Evolutionary conservation across 1,140 invertebrate species (phyloP).

Genomic region (Lethocerus indicus): DNA sequence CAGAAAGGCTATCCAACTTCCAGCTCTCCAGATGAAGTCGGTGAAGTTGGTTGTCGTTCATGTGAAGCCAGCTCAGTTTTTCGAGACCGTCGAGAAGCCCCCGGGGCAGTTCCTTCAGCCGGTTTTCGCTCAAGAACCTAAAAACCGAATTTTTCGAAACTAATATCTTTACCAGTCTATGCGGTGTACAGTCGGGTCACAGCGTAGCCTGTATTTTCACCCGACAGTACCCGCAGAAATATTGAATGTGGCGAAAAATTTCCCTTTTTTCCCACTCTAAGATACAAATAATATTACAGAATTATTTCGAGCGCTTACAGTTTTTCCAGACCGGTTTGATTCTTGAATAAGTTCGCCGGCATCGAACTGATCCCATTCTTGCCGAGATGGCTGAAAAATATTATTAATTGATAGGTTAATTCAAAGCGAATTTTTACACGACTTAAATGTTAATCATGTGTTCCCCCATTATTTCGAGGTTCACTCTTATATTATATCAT

Average conservation of each 20-base stretch:
- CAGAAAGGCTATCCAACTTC: slow-evolving; percentile 25
- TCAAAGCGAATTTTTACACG: too few species aligned
- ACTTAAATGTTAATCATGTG: too few species aligned
- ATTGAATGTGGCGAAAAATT: too few species aligned
- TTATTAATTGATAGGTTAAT: background rate
- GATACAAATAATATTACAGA: too few species aligned
- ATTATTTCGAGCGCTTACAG: slow-evolving; percentile 12
- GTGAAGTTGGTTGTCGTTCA: slow-evolving; percentile 26
- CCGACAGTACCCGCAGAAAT: too few species aligned
- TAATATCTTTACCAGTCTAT: too few species aligned
- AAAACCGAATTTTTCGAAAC: slow-evolving; percentile 13
- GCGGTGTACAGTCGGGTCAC: too few species aligned
- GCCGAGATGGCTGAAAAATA: slow-evolving; percentile 12
- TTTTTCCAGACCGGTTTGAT: slow-evolving; percentile 4
- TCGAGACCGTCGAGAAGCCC: slow-evolving; percentile 26
- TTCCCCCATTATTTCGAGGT: too few species aligned
- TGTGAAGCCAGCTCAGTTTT: slow-evolving; percentile 26
- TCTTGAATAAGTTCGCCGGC: slow-evolving; percentile 5
- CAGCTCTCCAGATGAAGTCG: slow-evolving; percentile 25
- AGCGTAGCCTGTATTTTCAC: too few species aligned
- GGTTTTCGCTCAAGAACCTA: slow-evolving; percentile 29
- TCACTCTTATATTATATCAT: too few species aligned
- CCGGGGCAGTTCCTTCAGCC: slow-evolving; percentile 23
- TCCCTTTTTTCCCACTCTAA: too few species aligned
- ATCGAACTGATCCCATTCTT: slow-evolving; percentile 6